These are phyloP conservation scores for Porphyrio hochstetteri DNA, from an alignment of 2,113 vertebrate species.

Conservation along the genomic window DNA sequence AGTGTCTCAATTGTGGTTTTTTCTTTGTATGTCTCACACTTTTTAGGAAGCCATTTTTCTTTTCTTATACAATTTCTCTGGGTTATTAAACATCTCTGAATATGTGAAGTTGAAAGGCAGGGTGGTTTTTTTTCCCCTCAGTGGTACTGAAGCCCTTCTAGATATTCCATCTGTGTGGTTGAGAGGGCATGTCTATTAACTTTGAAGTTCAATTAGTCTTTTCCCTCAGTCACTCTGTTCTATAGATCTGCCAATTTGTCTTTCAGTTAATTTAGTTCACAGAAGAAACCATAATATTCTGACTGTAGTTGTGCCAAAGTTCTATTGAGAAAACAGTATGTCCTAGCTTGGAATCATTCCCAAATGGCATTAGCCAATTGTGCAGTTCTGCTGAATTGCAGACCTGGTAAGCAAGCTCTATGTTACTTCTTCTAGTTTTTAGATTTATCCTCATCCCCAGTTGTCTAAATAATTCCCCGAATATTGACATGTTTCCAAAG, in stretches of 20 bases:
- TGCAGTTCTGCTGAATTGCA: not conserved
- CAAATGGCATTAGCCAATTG: conserved; percentile 16
- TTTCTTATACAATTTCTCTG: not conserved
- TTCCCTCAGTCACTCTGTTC: not conserved
- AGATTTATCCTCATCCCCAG: not conserved
- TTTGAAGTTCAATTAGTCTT: conserved; percentile 24
- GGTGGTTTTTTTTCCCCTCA: not conserved
- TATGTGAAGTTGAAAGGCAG: not conserved
- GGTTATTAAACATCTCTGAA: not conserved
- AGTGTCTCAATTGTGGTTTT: not conserved
- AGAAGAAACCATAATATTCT: not conserved
- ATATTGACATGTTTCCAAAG: not conserved
- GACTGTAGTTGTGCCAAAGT: conserved; percentile 17
- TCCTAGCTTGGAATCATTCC: conserved; percentile 8
- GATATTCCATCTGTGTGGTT: not conserved
- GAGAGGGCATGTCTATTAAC: not conserved
- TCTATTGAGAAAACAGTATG: not conserved
- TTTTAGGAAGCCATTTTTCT: not conserved
- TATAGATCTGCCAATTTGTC: conserved; percentile 22
- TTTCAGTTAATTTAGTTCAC: conserved; percentile 31
- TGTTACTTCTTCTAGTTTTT: not conserved
- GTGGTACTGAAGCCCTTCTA: not conserved
- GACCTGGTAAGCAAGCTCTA: not conserved
- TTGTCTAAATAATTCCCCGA: not conserved
- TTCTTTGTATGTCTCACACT: not conserved